Evolutionary conservation across 2,797 vertebrate genomes (phyloP), one percentile per base, ranked within the genome.

Genomic region (Hozukius guyotensis): DNA sequence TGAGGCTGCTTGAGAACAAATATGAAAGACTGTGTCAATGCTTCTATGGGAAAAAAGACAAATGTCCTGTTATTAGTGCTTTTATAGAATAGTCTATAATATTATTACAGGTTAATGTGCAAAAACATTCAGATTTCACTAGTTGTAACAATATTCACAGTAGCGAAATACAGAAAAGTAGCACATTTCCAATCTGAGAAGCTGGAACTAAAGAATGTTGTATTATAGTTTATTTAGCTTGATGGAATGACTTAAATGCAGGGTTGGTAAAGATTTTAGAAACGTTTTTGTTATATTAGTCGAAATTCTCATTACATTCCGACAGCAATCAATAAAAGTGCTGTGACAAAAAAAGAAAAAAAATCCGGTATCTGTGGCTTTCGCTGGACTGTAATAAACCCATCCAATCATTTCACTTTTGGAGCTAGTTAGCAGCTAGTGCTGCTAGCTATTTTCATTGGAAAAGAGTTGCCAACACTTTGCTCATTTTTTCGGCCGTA

Each of bases 81-180:
- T 75, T 55, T 80, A 59, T 59, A 49, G 5, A 61, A 25, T 25
- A 64, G 56, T 12, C 13, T 38, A n/a, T 64, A 59, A 62, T 29
- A 65, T 20, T 52, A 61, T n/a, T 69, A 36, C 42, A 80, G 38
- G n/a, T 74, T 66, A 31, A 80, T 31, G 25, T 27, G 31, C 12
- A 61, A 38, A 49, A 34, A 46, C 8, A 59, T 22, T 34, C 29
- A 55, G 20, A 36, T 36, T 55, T 25, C 3, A 52, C 42, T 52
- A 49, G 25, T 31, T 24, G 34, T 0, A 24, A 25, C 52, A 24
- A 69, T 56, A 36, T 4, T 60, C 11, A 27, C 0, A 57, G 55
- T n/a, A 8, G 0, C 6, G 27, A 29, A 27, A 24, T 29, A 31
- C 18, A 25, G 12, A 8, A 67, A 66, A n/a, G 7, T 20, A 24